phyloP scores from a whole-genome alignment of 1,140 invertebrate species.

The Pseudomyrmex sp. region DNA sequence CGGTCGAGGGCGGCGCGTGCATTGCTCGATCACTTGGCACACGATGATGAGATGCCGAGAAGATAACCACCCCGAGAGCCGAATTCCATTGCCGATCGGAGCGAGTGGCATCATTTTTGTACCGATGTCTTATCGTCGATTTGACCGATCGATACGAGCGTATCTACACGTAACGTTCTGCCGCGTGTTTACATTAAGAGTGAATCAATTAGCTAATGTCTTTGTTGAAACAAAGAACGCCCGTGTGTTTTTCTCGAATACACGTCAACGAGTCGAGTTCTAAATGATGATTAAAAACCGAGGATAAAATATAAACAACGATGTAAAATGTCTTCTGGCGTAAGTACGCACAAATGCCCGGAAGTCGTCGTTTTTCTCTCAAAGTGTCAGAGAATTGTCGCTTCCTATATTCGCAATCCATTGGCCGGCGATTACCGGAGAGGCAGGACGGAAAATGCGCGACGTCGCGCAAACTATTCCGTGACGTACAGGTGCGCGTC shows the following conservation, averaged over 20 bases:
- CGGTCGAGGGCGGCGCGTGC: neutral
- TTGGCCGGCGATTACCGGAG: conserved; percentile 38
- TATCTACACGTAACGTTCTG: conserved; percentile 68
- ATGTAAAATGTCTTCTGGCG: neutral
- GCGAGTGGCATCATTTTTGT: conserved; percentile 75
- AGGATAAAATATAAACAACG: neutral
- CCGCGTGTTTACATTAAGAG: conserved; percentile 1
- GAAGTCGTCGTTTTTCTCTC: conserved; percentile 42
- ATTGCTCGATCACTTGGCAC: neutral
- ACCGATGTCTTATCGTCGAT: conserved; percentile 75
- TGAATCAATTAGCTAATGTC: conserved; percentile 13
- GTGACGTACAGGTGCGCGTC: conserved; percentile 38
- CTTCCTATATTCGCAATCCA: conserved; percentile 20
- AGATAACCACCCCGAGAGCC: conserved; percentile 77
- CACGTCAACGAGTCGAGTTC: conserved; percentile 11
- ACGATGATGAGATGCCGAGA: conserved; percentile 66
- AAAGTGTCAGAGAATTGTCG: neutral
- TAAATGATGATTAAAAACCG: neutral
- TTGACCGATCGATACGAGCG: conserved; percentile 75
- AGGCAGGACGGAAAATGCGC: conserved; percentile 43
- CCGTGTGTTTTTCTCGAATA: neutral
- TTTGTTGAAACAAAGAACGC: neutral
- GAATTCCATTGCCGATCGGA: conserved; percentile 76
- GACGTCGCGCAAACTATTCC: conserved; percentile 46
- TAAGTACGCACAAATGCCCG: conserved; percentile 60